phyloP scores from a whole-genome alignment of 2,888 invertebrate species.

The Colostygia pectinataria region DNA sequence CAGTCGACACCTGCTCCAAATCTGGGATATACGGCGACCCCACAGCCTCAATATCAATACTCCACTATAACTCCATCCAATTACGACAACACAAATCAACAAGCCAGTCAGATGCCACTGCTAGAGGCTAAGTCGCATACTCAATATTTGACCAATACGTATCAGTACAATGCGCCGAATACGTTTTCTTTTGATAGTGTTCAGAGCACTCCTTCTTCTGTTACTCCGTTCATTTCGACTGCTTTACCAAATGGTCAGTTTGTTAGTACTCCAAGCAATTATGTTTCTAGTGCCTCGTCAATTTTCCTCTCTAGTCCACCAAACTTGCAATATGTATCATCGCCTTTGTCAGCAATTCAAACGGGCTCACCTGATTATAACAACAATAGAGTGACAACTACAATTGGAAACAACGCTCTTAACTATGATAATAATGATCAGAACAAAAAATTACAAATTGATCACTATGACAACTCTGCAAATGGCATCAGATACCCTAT shows the following conservation, averaged over 20 bases:
- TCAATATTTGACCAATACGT: slow-evolving; percentile 57
- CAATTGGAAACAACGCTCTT: slow-evolving; percentile 51
- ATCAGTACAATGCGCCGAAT: slow-evolving; percentile 60
- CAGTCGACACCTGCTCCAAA: slow-evolving; percentile 65
- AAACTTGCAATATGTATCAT: slow-evolving; percentile 68
- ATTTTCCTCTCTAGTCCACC: slow-evolving; percentile 67
- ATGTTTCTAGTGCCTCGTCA: slow-evolving; percentile 72
- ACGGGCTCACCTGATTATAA: slow-evolving; percentile 61
- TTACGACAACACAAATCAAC: slow-evolving; percentile 59
- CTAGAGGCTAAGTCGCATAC: slow-evolving; percentile 59
- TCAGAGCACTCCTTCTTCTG: slow-evolving; percentile 67
- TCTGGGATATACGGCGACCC: slow-evolving; percentile 68
- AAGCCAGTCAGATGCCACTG: slow-evolving; percentile 54
- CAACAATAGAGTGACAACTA: slow-evolving; percentile 56
- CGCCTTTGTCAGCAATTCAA: slow-evolving; percentile 65
- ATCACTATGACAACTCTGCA: slow-evolving; percentile 73
- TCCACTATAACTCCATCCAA: slow-evolving; percentile 57
- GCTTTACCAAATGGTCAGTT: slow-evolving; percentile 62
- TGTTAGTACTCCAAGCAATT: slow-evolving; percentile 62
- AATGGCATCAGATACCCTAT: slow-evolving; percentile 66
- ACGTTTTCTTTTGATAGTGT: slow-evolving; percentile 53
- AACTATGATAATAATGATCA: slow-evolving; percentile 56
- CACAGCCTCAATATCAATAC: slow-evolving; percentile 70
- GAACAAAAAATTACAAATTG: slow-evolving; percentile 66
- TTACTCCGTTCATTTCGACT: slow-evolving; percentile 65